A percentile compares a stretch with the other conserved stretches of the same genome.
phyloP scores from a whole-genome alignment of 2,888 invertebrate genomes.

The Campaea margaritaria region DNA sequence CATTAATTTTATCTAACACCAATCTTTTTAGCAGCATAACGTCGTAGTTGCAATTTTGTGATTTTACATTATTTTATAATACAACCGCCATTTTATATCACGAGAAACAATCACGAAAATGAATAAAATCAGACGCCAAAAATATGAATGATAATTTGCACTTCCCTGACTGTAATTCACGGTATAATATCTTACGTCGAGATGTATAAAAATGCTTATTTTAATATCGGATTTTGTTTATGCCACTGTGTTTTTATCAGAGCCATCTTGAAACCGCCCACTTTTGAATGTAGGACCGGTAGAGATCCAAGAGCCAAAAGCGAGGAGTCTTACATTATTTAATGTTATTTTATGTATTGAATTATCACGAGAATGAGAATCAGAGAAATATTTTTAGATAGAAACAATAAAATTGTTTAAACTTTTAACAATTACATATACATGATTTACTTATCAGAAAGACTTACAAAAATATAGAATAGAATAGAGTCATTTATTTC shows the following conservation, averaged over 20 bases:
- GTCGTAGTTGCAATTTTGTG: no score
- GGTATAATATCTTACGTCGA: slow-evolving; percentile 25
- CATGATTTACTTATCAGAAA: no score
- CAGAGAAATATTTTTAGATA: no score
- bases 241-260: slow-evolving; percentile 9
- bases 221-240: slow-evolving; percentile 2
- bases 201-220: slow-evolving; percentile 6
- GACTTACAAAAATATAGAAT: no score
- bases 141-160: slow-evolving; percentile 23
- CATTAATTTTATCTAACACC: no score
- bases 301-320: neutral
- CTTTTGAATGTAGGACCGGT: slow-evolving; percentile 17
- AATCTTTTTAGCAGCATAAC: no score
- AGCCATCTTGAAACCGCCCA: slow-evolving; percentile 8
- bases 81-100: neutral
- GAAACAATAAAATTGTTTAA: no score
- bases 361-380: no score
- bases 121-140: slow-evolving; percentile 5
- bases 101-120: slow-evolving; percentile 2
- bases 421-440: no score
- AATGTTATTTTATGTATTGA: neutral
- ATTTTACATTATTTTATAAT: no score
- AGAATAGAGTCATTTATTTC: no score
- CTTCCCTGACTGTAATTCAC: slow-evolving; percentile 28
- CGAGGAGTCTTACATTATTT: neutral